Evolutionary conservation across 2,888 invertebrate genomes (phyloP), one percentile per base, ranked within the genome.

Genomic region (Eurois occulta): DNA sequence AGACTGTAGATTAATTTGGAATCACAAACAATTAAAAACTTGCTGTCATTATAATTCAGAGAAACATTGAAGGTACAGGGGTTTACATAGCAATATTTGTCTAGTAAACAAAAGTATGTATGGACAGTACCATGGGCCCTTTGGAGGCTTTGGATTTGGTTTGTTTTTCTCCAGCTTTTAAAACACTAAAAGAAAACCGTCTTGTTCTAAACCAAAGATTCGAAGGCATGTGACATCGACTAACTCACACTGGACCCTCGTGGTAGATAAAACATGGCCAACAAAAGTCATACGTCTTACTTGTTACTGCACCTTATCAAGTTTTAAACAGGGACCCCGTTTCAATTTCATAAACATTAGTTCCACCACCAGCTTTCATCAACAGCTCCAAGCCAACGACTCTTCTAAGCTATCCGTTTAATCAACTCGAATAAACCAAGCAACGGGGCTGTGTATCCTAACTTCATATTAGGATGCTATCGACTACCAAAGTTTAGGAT

Each of bases 381-480:
- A 35, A 43, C 28, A 82, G 58, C 28, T 77, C 16, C 8, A 52
- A 77, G 60, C 38, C 52, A 66, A 43, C 43, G 77, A 32, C 28
- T 24, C 24, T 70, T 43, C 70, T 52, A 65, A 58, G 80, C 62
- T 71, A 73, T 24, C 67, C 41, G 52, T 62, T 69, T 71, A 65
- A 86, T 78, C 71, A 60, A 70, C 72, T 72, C 46, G 35, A 70
- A 79, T 79, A 52, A 72, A 75, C 80, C 67, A 38, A 13, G 62
- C 21, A 43, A 43, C 41, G 16, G 18, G 65, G 32, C 55, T 65
- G 74, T 78, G 68, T 75, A 75, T 58, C 35, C 43, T 38, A 72
- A 75, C 74, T 84, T 67, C 62, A 64, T 87, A 79, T 72, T 75
- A 72, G 58, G 38, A 43, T 72, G 79, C 74, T 70, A 83, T 66